Conservation (phyloP, 2,888 invertebrate species). For the Tachystola acroxantha region DNA sequence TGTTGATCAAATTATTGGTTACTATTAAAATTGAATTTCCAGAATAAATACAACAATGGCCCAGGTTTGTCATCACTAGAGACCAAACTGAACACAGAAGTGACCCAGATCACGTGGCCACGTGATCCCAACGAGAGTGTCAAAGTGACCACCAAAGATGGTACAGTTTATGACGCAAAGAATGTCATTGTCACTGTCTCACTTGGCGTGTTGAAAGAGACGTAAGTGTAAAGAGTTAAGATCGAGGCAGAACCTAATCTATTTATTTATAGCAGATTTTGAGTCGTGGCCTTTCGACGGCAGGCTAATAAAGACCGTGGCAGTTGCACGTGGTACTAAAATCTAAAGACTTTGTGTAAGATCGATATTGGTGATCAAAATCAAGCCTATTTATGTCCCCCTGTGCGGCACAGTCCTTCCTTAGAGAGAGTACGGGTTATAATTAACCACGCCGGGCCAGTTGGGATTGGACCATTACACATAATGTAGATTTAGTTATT, state of each 20-base stretch:
- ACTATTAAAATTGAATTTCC: no score
- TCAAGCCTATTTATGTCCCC: no score
- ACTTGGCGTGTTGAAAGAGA: slow-evolving; percentile 82
- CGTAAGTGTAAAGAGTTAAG: slow-evolving; percentile 32
- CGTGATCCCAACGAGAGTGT: slow-evolving; percentile 34
- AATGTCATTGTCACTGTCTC: slow-evolving; percentile 84
- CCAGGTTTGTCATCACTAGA: slow-evolving; percentile 42
- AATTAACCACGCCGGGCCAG: no score
- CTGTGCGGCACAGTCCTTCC: no score
- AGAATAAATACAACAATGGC: slow-evolving; percentile 56
- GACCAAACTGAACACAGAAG: slow-evolving; percentile 45
- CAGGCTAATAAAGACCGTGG: not conserved
- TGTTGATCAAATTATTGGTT: no score
- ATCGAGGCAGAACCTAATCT: not conserved
- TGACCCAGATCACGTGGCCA: slow-evolving; percentile 39
- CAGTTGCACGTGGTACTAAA: not conserved
- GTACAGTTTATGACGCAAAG: slow-evolving; percentile 70
- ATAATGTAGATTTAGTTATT: no score
- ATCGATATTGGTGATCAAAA: no score
- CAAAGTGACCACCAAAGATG: slow-evolving; percentile 69
- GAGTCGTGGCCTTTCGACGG: no score
- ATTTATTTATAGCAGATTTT: not conserved
- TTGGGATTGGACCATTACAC: no score
- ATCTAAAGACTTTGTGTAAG: not conserved
- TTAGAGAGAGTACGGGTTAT: no score